phyloP scores from a whole-genome alignment of 2,888 invertebrate genomes.

The Drosophila percnosoma region DNA sequence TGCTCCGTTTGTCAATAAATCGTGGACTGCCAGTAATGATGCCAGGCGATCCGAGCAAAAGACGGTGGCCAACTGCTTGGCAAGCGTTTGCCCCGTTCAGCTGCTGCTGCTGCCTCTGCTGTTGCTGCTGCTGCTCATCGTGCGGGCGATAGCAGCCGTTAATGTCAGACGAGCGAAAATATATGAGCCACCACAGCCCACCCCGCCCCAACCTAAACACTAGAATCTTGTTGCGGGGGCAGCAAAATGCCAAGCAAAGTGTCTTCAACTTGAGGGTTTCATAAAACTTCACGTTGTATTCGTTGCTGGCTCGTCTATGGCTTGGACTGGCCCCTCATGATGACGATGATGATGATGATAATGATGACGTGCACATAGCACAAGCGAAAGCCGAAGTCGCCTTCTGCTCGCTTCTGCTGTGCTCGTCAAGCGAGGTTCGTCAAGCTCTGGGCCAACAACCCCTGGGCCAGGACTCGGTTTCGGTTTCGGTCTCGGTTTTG shows the following conservation, averaged over 20 bases:
- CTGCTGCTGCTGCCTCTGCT: not conserved
- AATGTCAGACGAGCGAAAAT: constrained; percentile 85
- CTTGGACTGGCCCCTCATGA: constrained; percentile 27
- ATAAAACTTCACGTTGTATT: constrained; percentile 66
- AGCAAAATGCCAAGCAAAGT: constrained; percentile 37
- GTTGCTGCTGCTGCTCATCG: constrained; percentile 36
- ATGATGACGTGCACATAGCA: constrained; percentile 47
- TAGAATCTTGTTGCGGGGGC: constrained; percentile 2
- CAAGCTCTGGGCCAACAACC: constrained; percentile 67
- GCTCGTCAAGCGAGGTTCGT: constrained; percentile 60
- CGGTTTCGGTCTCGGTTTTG: constrained; percentile 9
- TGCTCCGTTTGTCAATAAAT: constrained; percentile 84
- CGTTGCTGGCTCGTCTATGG: constrained; percentile 31
- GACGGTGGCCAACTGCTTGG: constrained; percentile 46
- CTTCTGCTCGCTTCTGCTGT: constrained; percentile 19
- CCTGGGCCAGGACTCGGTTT: constrained; percentile 28
- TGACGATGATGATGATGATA: constrained; percentile 57
- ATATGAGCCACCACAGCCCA: constrained; percentile 75
- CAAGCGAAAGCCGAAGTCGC: constrained; percentile 16
- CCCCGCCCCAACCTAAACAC: not conserved
- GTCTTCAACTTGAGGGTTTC: constrained; percentile 67
- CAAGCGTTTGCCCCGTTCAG: constrained; percentile 64
- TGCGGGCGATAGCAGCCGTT: constrained; percentile 85
- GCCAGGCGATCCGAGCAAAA: constrained; percentile 53
- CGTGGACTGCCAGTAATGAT: constrained; percentile 82